Percentiles rank a stretch among this genome's conserved stretches.
phyloP scores from a whole-genome alignment of 2,113 vertebrate genomes.

The Eublepharis macularius region DNA sequence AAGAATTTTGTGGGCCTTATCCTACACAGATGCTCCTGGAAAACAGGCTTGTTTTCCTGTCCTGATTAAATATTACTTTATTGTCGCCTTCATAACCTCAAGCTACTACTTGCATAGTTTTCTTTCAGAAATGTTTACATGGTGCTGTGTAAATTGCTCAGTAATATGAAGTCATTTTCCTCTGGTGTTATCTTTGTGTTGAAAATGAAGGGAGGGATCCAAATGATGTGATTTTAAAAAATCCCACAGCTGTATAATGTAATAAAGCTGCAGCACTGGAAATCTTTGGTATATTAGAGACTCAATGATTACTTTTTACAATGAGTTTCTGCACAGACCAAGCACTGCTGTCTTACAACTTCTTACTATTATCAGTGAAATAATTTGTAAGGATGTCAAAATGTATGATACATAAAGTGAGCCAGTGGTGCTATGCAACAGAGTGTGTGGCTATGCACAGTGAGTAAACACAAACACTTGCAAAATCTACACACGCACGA shows the following conservation, averaged over 20 bases:
- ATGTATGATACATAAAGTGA: slow-evolving; percentile 2
- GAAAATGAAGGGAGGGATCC: not conserved
- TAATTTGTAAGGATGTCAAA: not conserved
- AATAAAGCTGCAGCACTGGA: not conserved
- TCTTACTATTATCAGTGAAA: not conserved
- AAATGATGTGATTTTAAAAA: not conserved
- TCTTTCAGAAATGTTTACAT: not conserved
- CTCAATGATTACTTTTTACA: not conserved
- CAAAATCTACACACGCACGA: not conserved
- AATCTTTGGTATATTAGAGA: not conserved
- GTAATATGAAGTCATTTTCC: not conserved
- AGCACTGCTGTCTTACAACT: not conserved
- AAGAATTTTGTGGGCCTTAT: not conserved
- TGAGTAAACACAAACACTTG: not conserved
- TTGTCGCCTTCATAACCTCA: not conserved
- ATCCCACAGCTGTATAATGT: not conserved
- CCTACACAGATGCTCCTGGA: not conserved
- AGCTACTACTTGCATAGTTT: not conserved
- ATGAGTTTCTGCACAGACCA: not conserved
- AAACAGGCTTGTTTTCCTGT: not conserved
- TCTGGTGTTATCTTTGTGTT: not conserved
- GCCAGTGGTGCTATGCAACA: not conserved
- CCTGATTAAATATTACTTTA: not conserved
- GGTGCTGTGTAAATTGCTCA: not conserved
- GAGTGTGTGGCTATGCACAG: not conserved